Base-by-base conservation (phyloP, 2,888 invertebrate genomes). In the Athetis lepigone region DNA sequence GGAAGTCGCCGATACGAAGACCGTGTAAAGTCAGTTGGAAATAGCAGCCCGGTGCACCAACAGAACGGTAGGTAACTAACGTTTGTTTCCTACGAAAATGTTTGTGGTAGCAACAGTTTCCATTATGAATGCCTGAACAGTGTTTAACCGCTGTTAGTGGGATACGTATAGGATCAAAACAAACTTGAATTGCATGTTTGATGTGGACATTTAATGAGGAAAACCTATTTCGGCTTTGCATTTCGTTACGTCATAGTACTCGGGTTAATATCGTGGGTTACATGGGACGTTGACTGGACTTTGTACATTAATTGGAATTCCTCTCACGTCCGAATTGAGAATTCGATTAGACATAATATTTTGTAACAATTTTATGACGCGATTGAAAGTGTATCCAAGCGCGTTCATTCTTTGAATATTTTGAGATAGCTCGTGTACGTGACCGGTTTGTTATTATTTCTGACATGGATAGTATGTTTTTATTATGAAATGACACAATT, bases 51-150 rank as follows among this genome's bases (percentile, higher is more conserved):
- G 63, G 75, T 79, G 72, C 70, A 82, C 75, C 73, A 80, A 81
- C 84, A 77, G 75, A 87, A 86, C 85, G 89, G 91, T 91, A 90
- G 89, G 91, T 91, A 90, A 90, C 81, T 87, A 55, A 66, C 78
- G 82, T 85, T 87, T 84, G 79, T 85, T 85, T 83, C 82, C 72
- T 25, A 70, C 67, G 77, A 75, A 74, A 75, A 74, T 82, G 81
- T 82, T 82, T 84, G 79, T 82, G 82, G 62, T 69, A 54, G 75
- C 69, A 79, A 81, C 80, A 75, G 75, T 79, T 70, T 63, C 74
- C 65, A 76, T 68, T 71, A 63, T 70, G 56, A 69, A 68, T 71
- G 66, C 46, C 47, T 64, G 60, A 61, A 64, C 55, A 66, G 47
- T 64, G 72, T 68, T 61, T 47, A 19, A 46, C 25, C 59, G 55